A percentile compares a stretch with the other conserved stretches of the same genome.
Conservation (phyloP, 2,797 vertebrate species). For the Vireo griseus region DNA sequence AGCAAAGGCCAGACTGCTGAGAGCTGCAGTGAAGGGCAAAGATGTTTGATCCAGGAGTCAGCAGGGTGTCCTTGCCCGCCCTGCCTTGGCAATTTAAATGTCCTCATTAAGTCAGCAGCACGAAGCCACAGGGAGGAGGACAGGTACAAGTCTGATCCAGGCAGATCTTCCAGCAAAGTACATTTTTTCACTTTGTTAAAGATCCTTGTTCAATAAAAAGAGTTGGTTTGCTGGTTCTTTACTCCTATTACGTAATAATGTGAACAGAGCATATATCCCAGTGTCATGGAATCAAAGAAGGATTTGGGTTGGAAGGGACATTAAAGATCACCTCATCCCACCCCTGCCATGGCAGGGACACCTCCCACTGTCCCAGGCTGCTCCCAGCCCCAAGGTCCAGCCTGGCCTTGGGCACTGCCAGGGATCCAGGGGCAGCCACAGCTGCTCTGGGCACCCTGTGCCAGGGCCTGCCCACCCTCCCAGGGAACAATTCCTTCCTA, state of each 20-base stretch:
- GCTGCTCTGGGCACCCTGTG: background rate
- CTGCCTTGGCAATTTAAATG: background rate
- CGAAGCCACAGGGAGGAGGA: background rate
- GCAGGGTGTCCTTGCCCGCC: background rate
- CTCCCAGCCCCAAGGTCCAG: fast-evolving
- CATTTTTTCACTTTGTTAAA: background rate
- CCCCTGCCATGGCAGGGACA: background rate
- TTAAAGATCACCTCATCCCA: background rate
- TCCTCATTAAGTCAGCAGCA: background rate
- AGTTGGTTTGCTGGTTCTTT: background rate
- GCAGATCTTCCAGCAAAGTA: background rate
- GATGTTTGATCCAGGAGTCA: background rate
- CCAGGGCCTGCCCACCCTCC: fast-evolving
- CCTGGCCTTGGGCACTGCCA: background rate
- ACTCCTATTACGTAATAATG: background rate
- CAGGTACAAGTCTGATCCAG: background rate
- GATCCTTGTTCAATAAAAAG: background rate
- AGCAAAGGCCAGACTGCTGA: background rate
- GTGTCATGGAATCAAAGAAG: background rate
- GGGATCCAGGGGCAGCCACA: background rate
- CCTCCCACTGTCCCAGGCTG: fast-evolving
- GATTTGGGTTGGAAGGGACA: background rate
- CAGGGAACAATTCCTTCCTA: fast-evolving
- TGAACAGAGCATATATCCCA: background rate
- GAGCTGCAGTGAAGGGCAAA: background rate